Percentiles rank a stretch among this genome's conserved stretches.
phyloP scores from a whole-genome alignment of 2,113 vertebrate genomes.

The Muntiacus muntjak region DNA sequence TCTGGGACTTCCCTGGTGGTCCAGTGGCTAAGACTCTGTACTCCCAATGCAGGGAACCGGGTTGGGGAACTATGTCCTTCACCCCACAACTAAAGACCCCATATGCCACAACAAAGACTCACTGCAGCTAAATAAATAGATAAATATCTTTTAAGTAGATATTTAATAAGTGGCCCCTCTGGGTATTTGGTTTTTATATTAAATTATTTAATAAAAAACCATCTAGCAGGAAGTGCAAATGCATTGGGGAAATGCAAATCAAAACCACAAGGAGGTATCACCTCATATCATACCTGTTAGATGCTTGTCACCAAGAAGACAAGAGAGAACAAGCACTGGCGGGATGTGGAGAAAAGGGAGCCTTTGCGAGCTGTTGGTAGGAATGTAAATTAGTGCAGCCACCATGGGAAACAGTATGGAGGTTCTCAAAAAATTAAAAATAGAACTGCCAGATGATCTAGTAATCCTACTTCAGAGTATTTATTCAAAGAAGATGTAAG shows the following conservation, averaged over 20 bases:
- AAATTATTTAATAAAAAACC: not conserved
- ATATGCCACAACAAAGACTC: not conserved
- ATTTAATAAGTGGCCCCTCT: not conserved
- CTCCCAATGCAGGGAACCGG: not conserved
- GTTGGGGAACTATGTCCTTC: not conserved
- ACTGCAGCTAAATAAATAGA: not conserved
- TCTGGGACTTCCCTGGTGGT: not conserved
- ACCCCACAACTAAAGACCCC: not conserved
- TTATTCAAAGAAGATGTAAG: not conserved
- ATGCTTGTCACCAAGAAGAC: not conserved
- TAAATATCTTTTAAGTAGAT: not conserved
- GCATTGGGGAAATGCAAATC: not conserved
- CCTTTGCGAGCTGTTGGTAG: not conserved
- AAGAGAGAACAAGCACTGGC: not conserved
- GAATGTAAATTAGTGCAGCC: not conserved
- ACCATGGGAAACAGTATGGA: not conserved
- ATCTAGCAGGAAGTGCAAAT: not conserved
- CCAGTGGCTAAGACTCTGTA: not conserved
- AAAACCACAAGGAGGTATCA: not conserved
- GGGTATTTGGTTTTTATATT: not conserved
- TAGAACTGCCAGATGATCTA: not conserved
- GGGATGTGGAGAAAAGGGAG: not conserved
- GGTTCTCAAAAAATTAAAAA: not conserved
- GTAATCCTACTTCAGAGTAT: not conserved
- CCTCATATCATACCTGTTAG: not conserved